A percentile compares a stretch with the other conserved stretches of the same genome.
These are phyloP conservation scores for Stichopus chloronotus DNA, from an alignment of 35 echinoderm and acorn worm species.

Conservation along the genomic window DNA sequence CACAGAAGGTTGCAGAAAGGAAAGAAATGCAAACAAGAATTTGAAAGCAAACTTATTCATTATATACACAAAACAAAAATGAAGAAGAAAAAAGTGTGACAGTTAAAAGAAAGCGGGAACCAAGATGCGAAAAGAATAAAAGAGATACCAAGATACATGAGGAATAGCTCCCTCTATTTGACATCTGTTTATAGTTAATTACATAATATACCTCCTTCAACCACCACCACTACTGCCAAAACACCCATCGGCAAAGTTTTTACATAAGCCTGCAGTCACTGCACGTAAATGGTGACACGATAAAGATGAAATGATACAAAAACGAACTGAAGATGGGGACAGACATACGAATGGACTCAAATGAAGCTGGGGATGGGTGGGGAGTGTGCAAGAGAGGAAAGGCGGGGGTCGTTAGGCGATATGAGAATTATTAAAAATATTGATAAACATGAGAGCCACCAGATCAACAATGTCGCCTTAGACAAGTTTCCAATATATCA, in stretches of 20 bases:
- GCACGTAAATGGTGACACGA: not conserved
- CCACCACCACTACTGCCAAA: not conserved
- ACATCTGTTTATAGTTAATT: not conserved
- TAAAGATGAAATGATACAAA: not conserved
- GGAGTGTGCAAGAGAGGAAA: too few relatives aligned
- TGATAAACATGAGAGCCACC: too few relatives aligned
- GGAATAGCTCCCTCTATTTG: not conserved
- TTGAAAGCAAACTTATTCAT: not conserved
- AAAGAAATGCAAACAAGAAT: too few relatives aligned
- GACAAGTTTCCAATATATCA: too few relatives aligned
- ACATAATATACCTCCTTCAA: not conserved
- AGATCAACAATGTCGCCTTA: too few relatives aligned
- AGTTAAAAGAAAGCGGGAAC: not conserved
- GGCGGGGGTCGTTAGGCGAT: too few relatives aligned
- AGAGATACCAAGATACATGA: not conserved
- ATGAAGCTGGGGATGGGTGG: too few relatives aligned
- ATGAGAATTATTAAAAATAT: too few relatives aligned
- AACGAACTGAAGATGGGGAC: too few relatives aligned
- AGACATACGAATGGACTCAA: too few relatives aligned
- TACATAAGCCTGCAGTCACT: not conserved
- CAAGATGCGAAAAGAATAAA: not conserved
- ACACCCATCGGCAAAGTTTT: not conserved
- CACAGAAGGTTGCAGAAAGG: too few relatives aligned
- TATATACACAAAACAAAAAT: not conserved
- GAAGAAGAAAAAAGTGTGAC: not conserved